Base-by-base conservation (phyloP, 2,888 invertebrate genomes). In the Cantharis nigra region DNA sequence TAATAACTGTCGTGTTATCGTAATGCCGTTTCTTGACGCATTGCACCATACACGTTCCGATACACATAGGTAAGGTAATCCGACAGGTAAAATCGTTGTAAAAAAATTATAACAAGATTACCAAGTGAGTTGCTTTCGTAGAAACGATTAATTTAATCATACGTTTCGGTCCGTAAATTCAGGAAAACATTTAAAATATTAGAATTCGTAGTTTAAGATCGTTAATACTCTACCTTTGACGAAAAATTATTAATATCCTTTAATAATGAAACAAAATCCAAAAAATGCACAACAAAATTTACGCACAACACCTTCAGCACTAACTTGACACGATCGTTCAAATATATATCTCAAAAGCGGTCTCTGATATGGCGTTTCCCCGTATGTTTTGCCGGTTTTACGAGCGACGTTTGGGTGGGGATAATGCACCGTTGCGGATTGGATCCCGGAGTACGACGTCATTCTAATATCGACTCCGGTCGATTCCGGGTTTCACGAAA, bases 311-410 rank as follows among this genome's bases (percentile, higher is more conserved):
- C 70, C 16, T 70, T 70, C 18, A 28, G 30, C 62, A 67, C 18
- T n/a, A 14, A 64, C 72, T 65, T 64, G 64, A 20, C 28, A 23
- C 64, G 64, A 18, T 11, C 20, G n/a, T 65, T 72, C 70, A 49
- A 30, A 20, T 30, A n/a, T 23, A 14, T 62, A 30, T 30, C 65
- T 20, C 72, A 14, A 73, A 73, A 23, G 75, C 33, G 23, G 64
- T 71, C 62, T 30, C 63, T 71, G 72, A 65, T 74, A 82, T 82
- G 81, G 79, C 81, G 81, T 72, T 78, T 78, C 80, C 80, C 80
- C 79, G 79, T 79, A 76, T 77, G 77, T 81, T 82, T 82, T 81
- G 82, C 82, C 82, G 82, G 82, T 82, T 82, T 80, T 82, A 82
- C 82, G 81, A 75, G 71, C 72, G 33, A 75, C 74, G 69, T 70